Evolutionary conservation across 2,888 invertebrate species (phyloP).

Genomic region (Lepas anatifera): DNA sequence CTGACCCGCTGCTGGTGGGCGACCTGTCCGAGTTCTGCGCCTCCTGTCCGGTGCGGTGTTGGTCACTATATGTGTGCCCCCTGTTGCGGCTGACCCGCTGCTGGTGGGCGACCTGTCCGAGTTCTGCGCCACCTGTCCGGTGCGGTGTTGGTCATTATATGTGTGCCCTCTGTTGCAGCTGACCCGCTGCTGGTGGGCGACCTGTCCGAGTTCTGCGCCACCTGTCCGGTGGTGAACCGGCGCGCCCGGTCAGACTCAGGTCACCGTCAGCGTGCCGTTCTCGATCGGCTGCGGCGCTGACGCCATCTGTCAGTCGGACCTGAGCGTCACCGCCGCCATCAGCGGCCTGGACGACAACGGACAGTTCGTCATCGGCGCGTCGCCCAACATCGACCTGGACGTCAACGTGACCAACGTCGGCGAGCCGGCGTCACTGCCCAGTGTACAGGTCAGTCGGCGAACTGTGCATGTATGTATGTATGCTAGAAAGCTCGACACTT

Average conservation of each 20-base stretch:
- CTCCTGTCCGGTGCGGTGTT: too few species aligned
- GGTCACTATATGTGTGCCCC: too few species aligned
- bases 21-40: too few species aligned
- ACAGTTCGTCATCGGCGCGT: constrained; percentile 31
- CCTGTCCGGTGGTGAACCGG: background rate
- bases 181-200: background rate
- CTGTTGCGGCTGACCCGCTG: too few species aligned
- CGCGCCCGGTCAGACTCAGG: background rate
- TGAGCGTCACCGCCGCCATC: constrained; percentile 28
- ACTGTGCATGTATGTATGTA: too few species aligned
- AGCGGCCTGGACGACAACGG: constrained; percentile 13
- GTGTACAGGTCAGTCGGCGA: background rate
- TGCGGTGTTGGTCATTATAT: too few species aligned
- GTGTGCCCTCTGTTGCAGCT: background rate
- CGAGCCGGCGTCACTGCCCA: constrained; percentile 33
- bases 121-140: too few species aligned
- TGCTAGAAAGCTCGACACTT: too few species aligned
- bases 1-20: too few species aligned
- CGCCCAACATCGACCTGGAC: constrained; percentile 28
- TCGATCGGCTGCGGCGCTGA: constrained; percentile 44
- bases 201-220: background rate
- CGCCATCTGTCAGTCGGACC: constrained; percentile 41
- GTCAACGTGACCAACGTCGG: constrained; percentile 31
- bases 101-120: too few species aligned
- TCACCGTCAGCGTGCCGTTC: constrained; percentile 26